Base-by-base conservation (phyloP, 2,113 vertebrate species). In the Platysteira castanea region DNA sequence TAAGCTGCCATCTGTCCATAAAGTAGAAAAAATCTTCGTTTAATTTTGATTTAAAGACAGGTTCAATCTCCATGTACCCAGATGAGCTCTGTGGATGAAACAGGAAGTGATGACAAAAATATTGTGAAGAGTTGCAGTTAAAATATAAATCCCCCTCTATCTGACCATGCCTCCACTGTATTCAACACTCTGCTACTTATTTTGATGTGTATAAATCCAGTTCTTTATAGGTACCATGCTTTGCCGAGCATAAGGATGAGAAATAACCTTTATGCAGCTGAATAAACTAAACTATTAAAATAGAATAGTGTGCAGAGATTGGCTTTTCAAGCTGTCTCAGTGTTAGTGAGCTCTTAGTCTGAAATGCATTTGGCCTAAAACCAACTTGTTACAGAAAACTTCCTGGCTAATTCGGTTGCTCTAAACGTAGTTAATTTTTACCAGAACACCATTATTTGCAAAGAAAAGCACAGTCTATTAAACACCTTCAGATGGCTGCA, bases 1-100 rank as follows among this genome's bases (percentile, higher is more conserved):
- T 84, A 95, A 93, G 37, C 53, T 81, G 33, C 91, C 94, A 96
- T 94, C 95, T 96, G 95, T 76, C 87, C 49, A 77, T 46, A 87
- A 93, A 80, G 39, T 33, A 90, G 39, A n/a, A 85, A 69, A 81
- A 78, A 33, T 54, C 12, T 54, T 92, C 85, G 57, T 93, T 95
- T 90, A 93, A 83, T 84, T 89, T 88, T 2, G 1, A 33, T 90
- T 88, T 88, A 92, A 91, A 96, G 56, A 59, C 13, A 47, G 41
- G 17, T 50, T 92, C 26, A 71, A 44, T 70, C 47, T 87, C 41
- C 4, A 0, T 77, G 50, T 61, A 64, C 13, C 20, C 30, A 74
- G 13, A 31, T 46, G 59, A 71, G 26, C 31, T 90, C 14, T 49
- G 37, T 60, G 50, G 37, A 52, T 75, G 35, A 88, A 95, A 90